These are phyloP conservation scores for Caenorhabditis becei DNA, from an alignment of 2,888 invertebrate species.

Conservation along the genomic window DNA sequence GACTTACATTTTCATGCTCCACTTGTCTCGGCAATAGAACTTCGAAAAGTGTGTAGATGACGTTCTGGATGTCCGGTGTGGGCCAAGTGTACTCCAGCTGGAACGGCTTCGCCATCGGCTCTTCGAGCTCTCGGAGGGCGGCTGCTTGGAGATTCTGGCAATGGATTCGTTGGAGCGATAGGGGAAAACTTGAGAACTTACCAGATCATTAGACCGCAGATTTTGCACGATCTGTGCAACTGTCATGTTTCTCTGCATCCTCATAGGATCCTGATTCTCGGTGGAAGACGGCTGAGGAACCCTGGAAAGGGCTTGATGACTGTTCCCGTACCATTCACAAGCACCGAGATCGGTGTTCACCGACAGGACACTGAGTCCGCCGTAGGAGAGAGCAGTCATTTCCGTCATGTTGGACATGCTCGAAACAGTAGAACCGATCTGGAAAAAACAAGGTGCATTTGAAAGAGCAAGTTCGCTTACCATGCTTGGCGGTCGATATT, in stretches of 20 bases:
- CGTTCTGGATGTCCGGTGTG: slow-evolving; percentile 7
- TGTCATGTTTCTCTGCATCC: slow-evolving; percentile 22
- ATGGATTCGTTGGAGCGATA: neutral
- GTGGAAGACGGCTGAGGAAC: slow-evolving; percentile 22
- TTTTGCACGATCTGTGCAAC: slow-evolving; percentile 29
- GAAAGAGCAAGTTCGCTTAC: slow-evolving; percentile 11
- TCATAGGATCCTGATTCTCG: slow-evolving; percentile 59
- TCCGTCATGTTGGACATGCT: slow-evolving; percentile 46
- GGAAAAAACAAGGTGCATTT: neutral
- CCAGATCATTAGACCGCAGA: slow-evolving; percentile 23
- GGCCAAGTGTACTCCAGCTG: slow-evolving; percentile 11
- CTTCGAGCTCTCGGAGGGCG: slow-evolving; percentile 35
- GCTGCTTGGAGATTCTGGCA: slow-evolving; percentile 19
- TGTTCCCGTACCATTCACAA: slow-evolving; percentile 30
- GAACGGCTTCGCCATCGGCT: slow-evolving; percentile 24
- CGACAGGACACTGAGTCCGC: slow-evolving; percentile 42
- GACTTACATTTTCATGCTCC: slow-evolving; percentile 39
- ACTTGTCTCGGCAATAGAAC: slow-evolving; percentile 12
- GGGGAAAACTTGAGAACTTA: neutral
- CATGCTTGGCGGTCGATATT: slow-evolving; percentile 47
- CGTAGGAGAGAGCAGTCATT: slow-evolving; percentile 26
- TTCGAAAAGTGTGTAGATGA: slow-evolving; percentile 43
- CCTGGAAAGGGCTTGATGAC: slow-evolving; percentile 39
- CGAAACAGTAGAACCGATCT: slow-evolving; percentile 53
- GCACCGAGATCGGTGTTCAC: slow-evolving; percentile 49